Conservation (phyloP, 2,113 vertebrate species). For the Salvelinus fontinalis region DNA sequence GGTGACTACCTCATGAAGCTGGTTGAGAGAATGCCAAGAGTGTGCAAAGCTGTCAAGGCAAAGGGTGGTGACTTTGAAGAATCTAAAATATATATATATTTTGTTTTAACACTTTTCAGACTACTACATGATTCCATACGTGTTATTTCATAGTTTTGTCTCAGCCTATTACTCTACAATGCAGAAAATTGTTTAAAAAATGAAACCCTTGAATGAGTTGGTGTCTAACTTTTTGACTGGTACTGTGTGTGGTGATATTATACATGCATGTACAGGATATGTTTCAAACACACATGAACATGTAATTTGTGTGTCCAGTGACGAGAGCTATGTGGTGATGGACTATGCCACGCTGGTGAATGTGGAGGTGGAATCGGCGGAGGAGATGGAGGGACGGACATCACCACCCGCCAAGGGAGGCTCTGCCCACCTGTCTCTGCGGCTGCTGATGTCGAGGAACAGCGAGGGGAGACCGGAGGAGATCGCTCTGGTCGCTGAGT, state of each 20-base stretch:
- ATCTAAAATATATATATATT: too few species aligned
- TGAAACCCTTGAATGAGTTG: too few species aligned
- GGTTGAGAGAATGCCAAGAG: too few species aligned
- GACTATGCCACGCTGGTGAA: slow-evolving; percentile 87
- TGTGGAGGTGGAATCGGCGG: slow-evolving; percentile 73
- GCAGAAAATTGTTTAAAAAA: too few species aligned
- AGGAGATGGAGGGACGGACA: slow-evolving; percentile 56
- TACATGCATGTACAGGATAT: neutral
- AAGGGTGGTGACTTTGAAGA: too few species aligned
- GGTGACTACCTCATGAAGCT: too few species aligned
- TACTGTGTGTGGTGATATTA: neutral
- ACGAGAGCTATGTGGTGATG: slow-evolving; percentile 78
- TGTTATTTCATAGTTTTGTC: too few species aligned
- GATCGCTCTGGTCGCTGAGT: slow-evolving; percentile 79
- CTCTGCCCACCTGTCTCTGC: slow-evolving; percentile 69
- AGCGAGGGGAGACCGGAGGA: slow-evolving; percentile 82
- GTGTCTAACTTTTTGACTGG: too few species aligned
- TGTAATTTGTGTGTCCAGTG: slow-evolving; percentile 7
- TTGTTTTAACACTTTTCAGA: too few species aligned
- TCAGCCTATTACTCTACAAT: too few species aligned
- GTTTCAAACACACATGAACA: neutral
- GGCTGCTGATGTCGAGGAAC: slow-evolving; percentile 82
- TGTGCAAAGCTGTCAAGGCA: too few species aligned
- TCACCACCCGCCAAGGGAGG: slow-evolving; percentile 49
- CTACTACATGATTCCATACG: too few species aligned